A percentile compares a stretch with the other conserved stretches of the same genome.
Conservation (phyloP, 2,113 vertebrate species). For the Garra rufa region DNA sequence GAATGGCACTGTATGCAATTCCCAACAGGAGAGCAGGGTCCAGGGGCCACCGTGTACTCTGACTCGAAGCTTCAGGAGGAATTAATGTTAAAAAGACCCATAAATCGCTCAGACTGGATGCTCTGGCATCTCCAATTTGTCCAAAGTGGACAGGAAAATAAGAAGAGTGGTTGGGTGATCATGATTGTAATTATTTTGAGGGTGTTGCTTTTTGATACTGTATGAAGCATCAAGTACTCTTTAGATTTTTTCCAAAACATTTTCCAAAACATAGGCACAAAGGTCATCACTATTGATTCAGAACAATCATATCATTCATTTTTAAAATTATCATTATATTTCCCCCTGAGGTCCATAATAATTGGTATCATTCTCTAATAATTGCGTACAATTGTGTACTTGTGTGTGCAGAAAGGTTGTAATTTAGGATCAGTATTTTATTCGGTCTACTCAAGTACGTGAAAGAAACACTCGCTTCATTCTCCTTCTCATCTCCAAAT, state of each 20-base stretch:
- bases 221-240: background rate
- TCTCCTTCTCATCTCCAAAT: background rate
- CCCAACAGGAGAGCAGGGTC: conserved; percentile 32
- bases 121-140: conserved; percentile 51
- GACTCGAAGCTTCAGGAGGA: conserved; percentile 53
- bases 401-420: background rate
- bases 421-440: background rate
- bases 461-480: background rate
- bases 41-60: conserved; percentile 46
- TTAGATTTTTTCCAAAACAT: background rate
- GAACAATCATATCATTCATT: background rate
- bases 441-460: background rate
- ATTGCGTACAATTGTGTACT: background rate
- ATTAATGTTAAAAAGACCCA: conserved; percentile 51
- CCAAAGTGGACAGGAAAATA: conserved; percentile 32
- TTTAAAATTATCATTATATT: background rate
- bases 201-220: conserved; percentile 14
- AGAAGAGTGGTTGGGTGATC: conserved; percentile 32
- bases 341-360: background rate
- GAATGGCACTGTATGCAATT: conserved; percentile 57
- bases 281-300: background rate
- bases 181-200: conserved; percentile 44
- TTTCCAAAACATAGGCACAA: background rate
- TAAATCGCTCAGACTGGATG: conserved; percentile 43
- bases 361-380: background rate